Evolutionary conservation across 1,140 invertebrate species (phyloP).

Genomic region (Diabrotica undecimpunctata): DNA sequence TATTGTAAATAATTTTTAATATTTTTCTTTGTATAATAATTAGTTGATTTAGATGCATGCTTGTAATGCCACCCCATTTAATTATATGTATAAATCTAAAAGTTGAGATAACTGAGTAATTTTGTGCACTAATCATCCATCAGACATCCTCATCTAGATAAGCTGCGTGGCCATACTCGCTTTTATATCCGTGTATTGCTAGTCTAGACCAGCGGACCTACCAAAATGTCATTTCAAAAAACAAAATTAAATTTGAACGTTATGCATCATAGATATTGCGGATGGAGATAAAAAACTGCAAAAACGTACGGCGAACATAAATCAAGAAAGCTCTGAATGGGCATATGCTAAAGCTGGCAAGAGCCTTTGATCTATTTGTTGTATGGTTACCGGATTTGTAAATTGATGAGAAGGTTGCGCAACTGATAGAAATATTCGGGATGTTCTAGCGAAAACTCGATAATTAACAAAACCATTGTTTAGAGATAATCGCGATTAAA

Average conservation of each 20-base stretch:
- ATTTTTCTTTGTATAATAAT: no score
- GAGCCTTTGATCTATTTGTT: not conserved
- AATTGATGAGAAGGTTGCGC: not conserved
- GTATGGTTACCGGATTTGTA: not conserved
- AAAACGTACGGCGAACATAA: not conserved
- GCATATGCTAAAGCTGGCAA: slow-evolving; percentile 1
- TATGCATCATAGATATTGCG: slow-evolving; percentile 2
- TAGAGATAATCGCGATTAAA: no score
- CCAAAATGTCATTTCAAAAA: slow-evolving; percentile 1
- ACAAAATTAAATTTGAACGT: slow-evolving; percentile 1
- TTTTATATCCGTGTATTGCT: not conserved
- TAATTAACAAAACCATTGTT: no score
- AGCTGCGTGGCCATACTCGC: no score
- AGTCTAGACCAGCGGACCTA: not conserved
- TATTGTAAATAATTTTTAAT: no score
- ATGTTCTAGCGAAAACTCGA: no score
- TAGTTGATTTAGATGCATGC: no score
- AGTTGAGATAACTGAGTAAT: no score
- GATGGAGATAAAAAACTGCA: not conserved
- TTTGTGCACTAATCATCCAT: no score
- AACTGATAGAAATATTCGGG: not conserved
- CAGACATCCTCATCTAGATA: not conserved
- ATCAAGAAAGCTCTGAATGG: slow-evolving; percentile 1
- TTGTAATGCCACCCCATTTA: no score
- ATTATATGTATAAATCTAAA: no score